A percentile compares a stretch with the other conserved stretches of the same genome.
Evolutionary conservation across 2,888 invertebrate genomes (phyloP).

Genomic region (Emmelina monodactyla): DNA sequence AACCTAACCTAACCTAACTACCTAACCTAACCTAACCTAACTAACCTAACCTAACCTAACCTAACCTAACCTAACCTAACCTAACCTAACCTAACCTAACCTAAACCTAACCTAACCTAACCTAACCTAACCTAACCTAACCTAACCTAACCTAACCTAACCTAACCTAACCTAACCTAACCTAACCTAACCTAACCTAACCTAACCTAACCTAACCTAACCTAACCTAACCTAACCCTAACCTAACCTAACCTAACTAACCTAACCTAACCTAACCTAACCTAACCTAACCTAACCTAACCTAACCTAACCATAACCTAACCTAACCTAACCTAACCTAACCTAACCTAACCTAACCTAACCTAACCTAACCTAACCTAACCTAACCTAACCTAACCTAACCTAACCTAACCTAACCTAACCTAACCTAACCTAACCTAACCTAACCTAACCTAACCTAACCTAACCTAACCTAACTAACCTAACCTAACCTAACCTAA

Average conservation of each 20-base stretch:
- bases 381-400: conserved; percentile 12
- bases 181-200: conserved; percentile 9
- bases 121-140: conserved; percentile 12
- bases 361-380: conserved; percentile 14
- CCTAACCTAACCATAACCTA: conserved; percentile 16
- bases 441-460: conserved; percentile 11
- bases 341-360: conserved; percentile 9
- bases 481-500: conserved; percentile 8
- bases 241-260: conserved; percentile 13
- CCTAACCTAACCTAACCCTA: conserved; percentile 9
- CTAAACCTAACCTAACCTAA: conserved; percentile 14
- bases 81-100: conserved; percentile 16
- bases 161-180: conserved; percentile 11
- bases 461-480: conserved; percentile 7
- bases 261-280: conserved; percentile 16
- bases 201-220: conserved; percentile 7
- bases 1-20: conserved; percentile 15
- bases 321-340: conserved; percentile 9
- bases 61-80: conserved; percentile 15
- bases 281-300: conserved; percentile 15
- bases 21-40: too few relatives aligned
- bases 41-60: conserved; percentile 15
- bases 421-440: conserved; percentile 11
- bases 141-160: conserved; percentile 11
- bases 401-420: conserved; percentile 11